Evolutionary conservation across 2,888 invertebrate genomes (phyloP).

Genomic region (Hypomecis punctinalis): DNA sequence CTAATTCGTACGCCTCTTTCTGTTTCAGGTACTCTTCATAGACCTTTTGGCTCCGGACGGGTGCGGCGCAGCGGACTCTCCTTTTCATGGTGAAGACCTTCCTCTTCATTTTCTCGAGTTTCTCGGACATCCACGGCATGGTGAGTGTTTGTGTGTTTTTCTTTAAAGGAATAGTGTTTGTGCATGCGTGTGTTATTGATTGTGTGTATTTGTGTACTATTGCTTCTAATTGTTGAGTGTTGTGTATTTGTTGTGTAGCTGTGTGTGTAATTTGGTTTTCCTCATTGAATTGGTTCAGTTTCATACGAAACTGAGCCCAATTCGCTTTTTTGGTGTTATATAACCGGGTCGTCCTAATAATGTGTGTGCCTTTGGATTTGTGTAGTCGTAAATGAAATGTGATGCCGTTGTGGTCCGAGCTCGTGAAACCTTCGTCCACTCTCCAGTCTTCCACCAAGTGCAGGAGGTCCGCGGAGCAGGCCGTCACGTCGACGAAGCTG

Average conservation of each 20-base stretch:
- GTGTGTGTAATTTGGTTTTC: neutral
- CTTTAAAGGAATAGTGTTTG: slow-evolving; percentile 5
- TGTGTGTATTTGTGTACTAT: slow-evolving; percentile 8
- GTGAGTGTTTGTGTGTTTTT: slow-evolving; percentile 14
- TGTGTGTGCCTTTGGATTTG: neutral
- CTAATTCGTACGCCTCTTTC: slow-evolving; percentile 8
- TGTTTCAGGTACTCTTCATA: slow-evolving; percentile 20
- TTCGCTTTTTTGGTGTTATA: neutral
- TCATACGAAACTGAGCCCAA: slow-evolving; percentile 2
- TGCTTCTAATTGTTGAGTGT: slow-evolving; percentile 1
- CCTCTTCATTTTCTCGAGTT: slow-evolving; percentile 35
- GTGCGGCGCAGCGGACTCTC: slow-evolving; percentile 40
- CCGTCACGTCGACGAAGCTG: neutral
- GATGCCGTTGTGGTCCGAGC: neutral
- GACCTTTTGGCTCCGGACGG: slow-evolving; percentile 23
- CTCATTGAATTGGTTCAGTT: neutral
- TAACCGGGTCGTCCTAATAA: neutral
- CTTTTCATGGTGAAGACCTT: slow-evolving; percentile 31
- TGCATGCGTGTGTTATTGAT: slow-evolving; percentile 14
- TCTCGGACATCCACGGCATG: slow-evolving; percentile 41
- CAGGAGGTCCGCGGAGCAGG: neutral
- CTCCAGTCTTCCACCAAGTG: neutral
- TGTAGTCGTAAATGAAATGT: neutral
- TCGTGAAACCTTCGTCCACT: neutral
- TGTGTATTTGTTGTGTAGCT: neutral